Percentiles rank a stretch among this genome's conserved stretches.
These are phyloP conservation scores for Fratercula arctica DNA, from an alignment of 2,797 vertebrate genomes.

Conservation along the genomic window DNA sequence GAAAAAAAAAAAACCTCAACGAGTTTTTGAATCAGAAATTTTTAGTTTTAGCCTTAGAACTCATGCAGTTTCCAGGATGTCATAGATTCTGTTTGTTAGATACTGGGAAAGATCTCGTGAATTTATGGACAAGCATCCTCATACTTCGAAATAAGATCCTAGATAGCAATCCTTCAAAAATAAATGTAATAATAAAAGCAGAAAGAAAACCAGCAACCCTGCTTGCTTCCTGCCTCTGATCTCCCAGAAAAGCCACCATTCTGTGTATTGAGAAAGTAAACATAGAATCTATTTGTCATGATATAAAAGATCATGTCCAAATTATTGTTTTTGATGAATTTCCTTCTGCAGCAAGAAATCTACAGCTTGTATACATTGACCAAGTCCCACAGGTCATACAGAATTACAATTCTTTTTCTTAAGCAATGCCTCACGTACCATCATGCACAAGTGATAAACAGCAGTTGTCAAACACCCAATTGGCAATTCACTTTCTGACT, in stretches of 20 bases:
- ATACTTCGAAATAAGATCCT: not conserved
- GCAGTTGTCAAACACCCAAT: not conserved
- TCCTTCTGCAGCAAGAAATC: not conserved
- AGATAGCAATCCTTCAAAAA: not conserved
- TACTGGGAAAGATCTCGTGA: not conserved
- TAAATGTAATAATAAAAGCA: not conserved
- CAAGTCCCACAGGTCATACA: conserved; percentile 4
- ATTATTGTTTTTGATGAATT: not conserved
- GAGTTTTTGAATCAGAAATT: not conserved
- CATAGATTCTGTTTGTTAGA: not conserved
- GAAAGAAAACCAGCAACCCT: not conserved
- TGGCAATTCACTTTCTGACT: conserved; percentile 28
- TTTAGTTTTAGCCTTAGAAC: not conserved
- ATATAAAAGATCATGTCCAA: not conserved
- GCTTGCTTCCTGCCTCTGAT: not conserved
- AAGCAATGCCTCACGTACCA: not conserved
- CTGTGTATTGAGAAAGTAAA: not conserved
- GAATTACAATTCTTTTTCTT: conserved; percentile 16
- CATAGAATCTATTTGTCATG: not conserved
- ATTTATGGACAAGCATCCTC: not conserved
- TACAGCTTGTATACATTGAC: not conserved
- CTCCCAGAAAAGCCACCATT: not conserved
- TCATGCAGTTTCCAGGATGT: not conserved
- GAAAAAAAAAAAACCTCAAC: accelerated
- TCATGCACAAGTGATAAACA: not conserved